Evolutionary conservation across 1,140 invertebrate genomes (phyloP).

Genomic region (Berghia stephanieae): DNA sequence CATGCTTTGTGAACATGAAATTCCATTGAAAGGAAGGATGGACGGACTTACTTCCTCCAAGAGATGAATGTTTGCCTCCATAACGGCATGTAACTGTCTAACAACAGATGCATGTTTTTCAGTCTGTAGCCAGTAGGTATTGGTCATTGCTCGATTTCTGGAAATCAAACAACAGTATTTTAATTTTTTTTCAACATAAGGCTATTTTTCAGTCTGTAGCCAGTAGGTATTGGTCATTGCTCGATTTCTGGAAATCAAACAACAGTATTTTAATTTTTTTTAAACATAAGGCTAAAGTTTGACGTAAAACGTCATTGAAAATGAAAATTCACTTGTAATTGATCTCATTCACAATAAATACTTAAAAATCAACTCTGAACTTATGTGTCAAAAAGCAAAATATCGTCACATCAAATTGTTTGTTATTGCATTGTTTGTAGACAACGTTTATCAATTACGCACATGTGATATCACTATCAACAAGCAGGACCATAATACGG

Average conservation of each 20-base stretch:
- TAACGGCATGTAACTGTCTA: constrained; percentile 53
- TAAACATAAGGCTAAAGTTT: constrained; percentile 49
- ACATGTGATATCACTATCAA: too few relatives aligned
- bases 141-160: constrained; percentile 50
- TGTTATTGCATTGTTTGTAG: too few relatives aligned
- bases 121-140: constrained; percentile 48
- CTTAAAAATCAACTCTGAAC: too few relatives aligned
- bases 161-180: constrained; percentile 22
- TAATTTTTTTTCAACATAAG: constrained; percentile 37
- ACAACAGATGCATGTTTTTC: constrained; percentile 49
- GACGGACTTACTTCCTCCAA: constrained; percentile 59
- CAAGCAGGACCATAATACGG: too few relatives aligned
- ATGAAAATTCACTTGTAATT: neutral
- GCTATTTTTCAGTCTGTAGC: constrained; percentile 47
- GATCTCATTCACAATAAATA: neutral
- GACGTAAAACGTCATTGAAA: too few relatives aligned
- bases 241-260: constrained; percentile 45
- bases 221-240: constrained; percentile 46
- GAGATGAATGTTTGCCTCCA: constrained; percentile 56
- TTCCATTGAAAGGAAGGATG: too few relatives aligned
- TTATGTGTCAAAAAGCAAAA: too few relatives aligned
- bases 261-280: neutral
- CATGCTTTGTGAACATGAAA: too few relatives aligned
- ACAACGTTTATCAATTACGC: too few relatives aligned
- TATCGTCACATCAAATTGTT: too few relatives aligned